Base-by-base conservation (phyloP, 2,888 invertebrate species). In the Eumerus sabulonum region DNA sequence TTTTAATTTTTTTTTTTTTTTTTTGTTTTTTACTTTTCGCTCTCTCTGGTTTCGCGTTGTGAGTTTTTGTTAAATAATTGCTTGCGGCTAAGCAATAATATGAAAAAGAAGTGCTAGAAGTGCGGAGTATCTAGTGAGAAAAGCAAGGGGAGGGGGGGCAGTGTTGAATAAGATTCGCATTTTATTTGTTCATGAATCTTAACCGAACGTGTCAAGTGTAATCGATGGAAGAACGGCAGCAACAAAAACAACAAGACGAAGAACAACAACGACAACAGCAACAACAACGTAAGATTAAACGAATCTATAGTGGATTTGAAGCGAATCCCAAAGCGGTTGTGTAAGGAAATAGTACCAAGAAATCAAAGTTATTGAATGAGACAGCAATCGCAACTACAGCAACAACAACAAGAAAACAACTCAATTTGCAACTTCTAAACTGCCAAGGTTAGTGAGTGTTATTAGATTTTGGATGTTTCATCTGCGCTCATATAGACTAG, bases 381-480 rank as follows among this genome's bases (percentile, higher is more conserved):
- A 40, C 48, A 44, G 50, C 38, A 64, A 57, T 16, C 57, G 47
- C 12, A 19, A 13, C 14, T 27, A 64, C 17, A 47, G 17, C 13
- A 57, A 53, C 36, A 66, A 45, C 9, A 57, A 47, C 35, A 51
- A 14, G 51, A 62, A 36, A 56, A 53, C 57, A 72, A 66, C 51
- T 72, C 57, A 66, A 64, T 64, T 66, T 53, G 44, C 51, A 72
- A 57, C 57, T 64, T 57, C 38, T 12, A 45, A 72, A 51, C 74
- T 68, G 74, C 74, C 77, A 79, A 79, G 77, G 77, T 79, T 73
- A 79, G 74, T 79, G 48, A 56, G 45, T 42, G 17, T 44, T 70
- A 16, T 38, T 36, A 63, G 45, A 45, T 16, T 13, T 62, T 48
- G 44, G 64, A 54, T 45, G 56, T 9, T 57, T 54, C 9, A 50